phyloP scores from a whole-genome alignment of 1,140 invertebrate species.

The Drosophila tristis region DNA sequence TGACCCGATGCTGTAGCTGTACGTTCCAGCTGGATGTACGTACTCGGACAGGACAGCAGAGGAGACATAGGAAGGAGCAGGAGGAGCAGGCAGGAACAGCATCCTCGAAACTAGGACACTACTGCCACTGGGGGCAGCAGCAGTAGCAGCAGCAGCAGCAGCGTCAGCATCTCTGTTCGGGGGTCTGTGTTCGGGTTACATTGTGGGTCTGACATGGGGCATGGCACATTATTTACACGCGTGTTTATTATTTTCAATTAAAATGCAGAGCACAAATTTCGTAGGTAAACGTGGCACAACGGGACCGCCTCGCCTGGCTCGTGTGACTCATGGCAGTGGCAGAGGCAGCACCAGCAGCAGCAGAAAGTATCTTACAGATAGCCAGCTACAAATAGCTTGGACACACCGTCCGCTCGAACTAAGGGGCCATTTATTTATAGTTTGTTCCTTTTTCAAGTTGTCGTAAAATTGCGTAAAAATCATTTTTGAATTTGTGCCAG shows the following conservation, averaged over 20 bases:
- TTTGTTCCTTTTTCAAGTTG: slow-evolving; percentile 69
- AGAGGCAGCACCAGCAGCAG: slow-evolving; percentile 17
- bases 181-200: slow-evolving; percentile 6
- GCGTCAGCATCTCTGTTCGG: too few species aligned
- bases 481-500: slow-evolving; percentile 81
- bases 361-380: slow-evolving; percentile 54
- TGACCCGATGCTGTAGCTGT: slow-evolving; percentile 50
- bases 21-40: slow-evolving; percentile 53
- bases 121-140: too few species aligned
- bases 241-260: slow-evolving; percentile 82
- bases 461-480: slow-evolving; percentile 82
- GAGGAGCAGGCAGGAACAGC: slow-evolving; percentile 6
- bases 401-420: slow-evolving; percentile 27
- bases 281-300: slow-evolving; percentile 76
- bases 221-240: slow-evolving; percentile 76
- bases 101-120: too few species aligned
- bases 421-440: slow-evolving; percentile 74
- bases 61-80: slow-evolving; percentile 28
- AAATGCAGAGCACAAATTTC: slow-evolving; percentile 66
- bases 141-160: neutral
- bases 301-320: neutral
- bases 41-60: slow-evolving; percentile 34
- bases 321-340: slow-evolving; percentile 57
- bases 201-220: slow-evolving; percentile 55
- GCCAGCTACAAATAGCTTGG: slow-evolving; percentile 61